Percentiles rank a stretch among this genome's conserved stretches.
phyloP scores from a whole-genome alignment of 2,113 vertebrate genomes.

The Leptosomus discolor region DNA sequence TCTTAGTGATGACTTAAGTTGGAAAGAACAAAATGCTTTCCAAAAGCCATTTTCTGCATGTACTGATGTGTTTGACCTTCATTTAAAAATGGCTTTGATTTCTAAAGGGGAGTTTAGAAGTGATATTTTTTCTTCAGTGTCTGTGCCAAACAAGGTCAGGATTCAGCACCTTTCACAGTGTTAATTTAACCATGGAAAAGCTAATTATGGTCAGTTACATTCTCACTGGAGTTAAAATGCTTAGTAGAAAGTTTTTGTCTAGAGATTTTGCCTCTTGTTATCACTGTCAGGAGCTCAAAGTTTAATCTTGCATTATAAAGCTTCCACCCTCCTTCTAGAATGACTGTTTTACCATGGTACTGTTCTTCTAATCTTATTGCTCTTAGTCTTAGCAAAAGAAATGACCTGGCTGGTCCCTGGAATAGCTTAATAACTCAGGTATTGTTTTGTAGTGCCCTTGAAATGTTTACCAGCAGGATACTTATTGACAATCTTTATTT shows the following conservation, averaged over 20 bases:
- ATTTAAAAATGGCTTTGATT: background rate
- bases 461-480: slow-evolving; percentile 31
- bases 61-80: background rate
- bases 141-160: background rate
- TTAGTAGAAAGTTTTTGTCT: background rate
- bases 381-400: background rate
- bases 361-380: background rate
- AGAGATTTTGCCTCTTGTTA: background rate
- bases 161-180: background rate
- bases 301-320: background rate
- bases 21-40: background rate
- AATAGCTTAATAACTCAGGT: slow-evolving; percentile 31
- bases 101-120: background rate
- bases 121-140: background rate
- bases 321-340: background rate
- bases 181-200: slow-evolving; percentile 1
- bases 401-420: background rate
- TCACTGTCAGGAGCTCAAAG: background rate
- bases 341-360: background rate
- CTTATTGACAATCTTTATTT: background rate
- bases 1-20: background rate
- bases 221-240: background rate
- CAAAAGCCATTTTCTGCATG: background rate
- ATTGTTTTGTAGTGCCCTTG: background rate
- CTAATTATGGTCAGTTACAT: background rate